Percentiles rank a stretch among this genome's conserved stretches.
These are phyloP conservation scores for Staurois parvus DNA, from an alignment of 2,797 vertebrate genomes.

Conservation along the genomic window DNA sequence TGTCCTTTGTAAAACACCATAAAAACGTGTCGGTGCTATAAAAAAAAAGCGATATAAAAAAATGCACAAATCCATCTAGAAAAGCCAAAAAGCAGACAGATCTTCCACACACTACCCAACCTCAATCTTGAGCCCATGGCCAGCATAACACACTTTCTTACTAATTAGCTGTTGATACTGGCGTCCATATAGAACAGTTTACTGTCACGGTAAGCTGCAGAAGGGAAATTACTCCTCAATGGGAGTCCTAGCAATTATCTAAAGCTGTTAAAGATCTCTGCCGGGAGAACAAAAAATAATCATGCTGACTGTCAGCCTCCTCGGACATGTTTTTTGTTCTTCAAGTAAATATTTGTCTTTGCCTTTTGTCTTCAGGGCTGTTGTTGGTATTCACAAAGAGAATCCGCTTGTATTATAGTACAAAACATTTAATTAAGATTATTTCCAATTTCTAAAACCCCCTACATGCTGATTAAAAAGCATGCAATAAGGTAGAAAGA, in stretches of 20 bases:
- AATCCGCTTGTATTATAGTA: conserved; percentile 67
- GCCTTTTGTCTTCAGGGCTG: conserved; percentile 77
- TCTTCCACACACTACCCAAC: not conserved
- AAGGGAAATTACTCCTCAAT: conserved; percentile 62
- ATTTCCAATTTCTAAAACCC: conserved; percentile 73
- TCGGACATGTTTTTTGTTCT: conserved; percentile 84
- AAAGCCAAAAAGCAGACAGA: not conserved
- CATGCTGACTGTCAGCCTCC: conserved; percentile 72
- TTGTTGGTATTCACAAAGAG: conserved; percentile 68
- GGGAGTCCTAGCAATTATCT: conserved; percentile 69
- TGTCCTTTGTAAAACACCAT: not conserved
- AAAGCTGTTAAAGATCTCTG: conserved; percentile 66
- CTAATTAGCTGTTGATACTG: conserved; percentile 53
- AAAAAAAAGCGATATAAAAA: not conserved
- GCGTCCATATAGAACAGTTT: conserved; percentile 55
- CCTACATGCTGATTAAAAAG: conserved; percentile 67
- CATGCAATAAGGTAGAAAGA: conserved; percentile 55
- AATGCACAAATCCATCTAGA: not conserved
- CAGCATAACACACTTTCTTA: not conserved
- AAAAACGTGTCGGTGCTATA: no score
- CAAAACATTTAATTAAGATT: conserved; percentile 81
- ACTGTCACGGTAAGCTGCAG: conserved; percentile 55
- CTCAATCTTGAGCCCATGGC: not conserved
- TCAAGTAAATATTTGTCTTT: conserved; percentile 87
- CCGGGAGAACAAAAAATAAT: conserved; percentile 76